Evolutionary conservation across 2,113 vertebrate species (phyloP), one percentile per base, ranked within the genome.

Genomic region (Verasper variegatus): DNA sequence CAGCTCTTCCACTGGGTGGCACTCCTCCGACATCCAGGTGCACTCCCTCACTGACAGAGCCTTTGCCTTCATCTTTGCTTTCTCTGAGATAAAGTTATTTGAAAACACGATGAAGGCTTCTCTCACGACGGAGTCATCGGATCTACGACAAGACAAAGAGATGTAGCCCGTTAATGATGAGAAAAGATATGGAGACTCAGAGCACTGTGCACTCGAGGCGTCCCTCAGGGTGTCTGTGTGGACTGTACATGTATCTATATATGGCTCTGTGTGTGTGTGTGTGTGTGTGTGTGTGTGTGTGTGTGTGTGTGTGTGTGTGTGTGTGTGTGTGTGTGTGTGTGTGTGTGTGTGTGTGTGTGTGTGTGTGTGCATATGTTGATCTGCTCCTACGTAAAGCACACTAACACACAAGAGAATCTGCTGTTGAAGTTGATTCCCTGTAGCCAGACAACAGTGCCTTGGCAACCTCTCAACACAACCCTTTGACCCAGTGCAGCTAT

Each of bases 1-100:
- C 68, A 66, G 72, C 26, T 80, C 65, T 0, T 84, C 84, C 66
- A 78, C 73, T 26, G 73, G 82, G 21, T 80, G 92, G 87, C 86
- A 91, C 79, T 94, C 93, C 69, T 92, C 89, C 55, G 84, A 76
- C 23, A 75, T 72, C 92, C 94, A 94, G 60, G 68, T 37, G 10
- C 90, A 87, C 83, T 90, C 88, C 68, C 37, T 76, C 62, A 91
- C 81, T 1, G 84, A 78, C 54, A 93, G 68, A 68, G 88, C 74
- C 18, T 82, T 80, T n/a, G 84, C 81, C 80, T 91, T 93, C 93
- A 93, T 92, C 40, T 65, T 20, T 10, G 24, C 49, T 42, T 66
- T 37, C 42, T 66, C 64, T 58, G 52, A 20, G 21, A 4, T 45
- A 68, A 73, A 73, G 14, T 1, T n/a, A 65, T 74, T 10, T 71